Evolutionary conservation across 1,140 invertebrate species (phyloP), one percentile per base, ranked within the genome.

Genomic region (Rhopalosiphum padi): DNA sequence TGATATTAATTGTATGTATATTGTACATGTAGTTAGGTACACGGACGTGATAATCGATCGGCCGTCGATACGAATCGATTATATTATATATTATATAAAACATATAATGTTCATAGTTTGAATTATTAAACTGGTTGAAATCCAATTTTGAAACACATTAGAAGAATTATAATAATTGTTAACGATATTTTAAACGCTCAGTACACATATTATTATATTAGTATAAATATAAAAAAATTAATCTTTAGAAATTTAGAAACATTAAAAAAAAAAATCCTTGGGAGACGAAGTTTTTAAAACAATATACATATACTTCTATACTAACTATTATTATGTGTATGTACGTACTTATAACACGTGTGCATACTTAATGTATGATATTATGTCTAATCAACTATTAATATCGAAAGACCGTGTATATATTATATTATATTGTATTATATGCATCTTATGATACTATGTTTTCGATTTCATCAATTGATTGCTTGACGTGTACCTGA

Each of bases 121-220:
- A 18, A 25, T 30, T 30, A 35, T 41, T 48, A 88, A 53, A 89
- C 87, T 53, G 48, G 87, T 55, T 43, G 87, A 89, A 89, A 89
- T 89, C 87, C 48, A 89, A 89, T 89, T 89, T 89, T 55, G 37
- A 89, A 89, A 51, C n/a, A 23, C 87, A 51, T 87, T n/a, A 89
- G 35, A 53, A 53, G 48, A 89, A 37, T 35, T 30, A 60, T 68
- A 68, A 68, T 89, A 88, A 89, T 53, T 89, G 37, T 9, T 89
- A 55, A 89, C 46, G 25, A 43, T 86, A 43, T 86, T 89, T 53
- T 89, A 53, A 89, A 53, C 87, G 87, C 18, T 68, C 25, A 1
- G 6, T 68, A 18, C 30, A 30, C 21, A 37, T 43, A 53, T 53
- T 11, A 35, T 89, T 15, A 25, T 46, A 88, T 51, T 87, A 15